Evolutionary conservation across 2,797 vertebrate genomes (phyloP), one percentile per base, ranked within the genome.

Genomic region (Malurus splendens): DNA sequence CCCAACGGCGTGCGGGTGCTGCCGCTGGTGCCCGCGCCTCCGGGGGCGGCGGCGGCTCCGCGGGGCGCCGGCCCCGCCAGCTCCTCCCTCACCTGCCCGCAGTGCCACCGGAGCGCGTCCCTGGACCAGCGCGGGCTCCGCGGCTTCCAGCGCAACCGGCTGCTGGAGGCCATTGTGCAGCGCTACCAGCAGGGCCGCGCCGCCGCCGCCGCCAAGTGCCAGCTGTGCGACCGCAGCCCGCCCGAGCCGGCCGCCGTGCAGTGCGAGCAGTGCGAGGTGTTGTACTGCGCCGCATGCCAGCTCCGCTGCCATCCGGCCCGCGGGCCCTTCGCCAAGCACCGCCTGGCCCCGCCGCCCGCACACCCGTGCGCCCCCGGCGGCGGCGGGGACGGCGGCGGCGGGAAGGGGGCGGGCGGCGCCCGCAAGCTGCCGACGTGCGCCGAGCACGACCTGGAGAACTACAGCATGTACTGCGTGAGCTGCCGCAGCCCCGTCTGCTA

Each of bases 241-340:
- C 96, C 97, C 3, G 98, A 97, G 91, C 98, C 98, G 55, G 99
- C 98, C 33, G 97, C 98, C 23, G 98, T 98, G 77, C 98, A 98
- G 96, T 99, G 99, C 97, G 98, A 99, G 97, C 99, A 99, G 96
- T 99, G 99, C 96, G 98, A 99, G 87, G 98, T 99, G 30, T 98
- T 97, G 50, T 99, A 99, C 97, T 99, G 99, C 89, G 90, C 96
- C 59, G 95, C 98, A 52, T 99, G 99, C 95, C 99, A 99, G 96
- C 98, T 98, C 95, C 98, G 98, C 65, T 99, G 99, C 95, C 99
- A 99, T 94, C 99, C 99, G 56, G 98, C 98, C 87, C 98, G 99
- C 61, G 99, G 99, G 64, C 98, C 99, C 66, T 98, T 99, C 71
- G 98, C 99, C 82, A 99, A 99, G 90, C 99, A 99, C 95, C 98